Conservation (phyloP, 2,113 vertebrate genomes). For the Centropristis striata region DNA sequence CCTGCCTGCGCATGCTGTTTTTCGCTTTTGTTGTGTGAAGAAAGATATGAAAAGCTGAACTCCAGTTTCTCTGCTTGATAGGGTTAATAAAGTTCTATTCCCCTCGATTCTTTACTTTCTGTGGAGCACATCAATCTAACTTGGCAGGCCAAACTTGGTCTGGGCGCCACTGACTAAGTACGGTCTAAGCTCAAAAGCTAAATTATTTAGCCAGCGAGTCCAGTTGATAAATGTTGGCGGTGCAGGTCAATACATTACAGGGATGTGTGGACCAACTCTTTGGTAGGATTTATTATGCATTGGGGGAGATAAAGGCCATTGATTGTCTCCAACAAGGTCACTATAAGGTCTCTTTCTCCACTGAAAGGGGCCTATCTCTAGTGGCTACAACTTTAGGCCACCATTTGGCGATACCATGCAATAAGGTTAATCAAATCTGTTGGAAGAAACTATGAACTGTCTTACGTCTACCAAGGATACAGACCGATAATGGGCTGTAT, state of each 20-base stretch:
- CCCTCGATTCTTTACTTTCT: constrained; percentile 47
- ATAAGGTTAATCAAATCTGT: constrained; percentile 79
- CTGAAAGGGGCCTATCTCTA: constrained; percentile 71
- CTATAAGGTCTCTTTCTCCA: constrained; percentile 77
- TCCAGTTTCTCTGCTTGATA: constrained; percentile 45
- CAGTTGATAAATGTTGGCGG: constrained; percentile 84
- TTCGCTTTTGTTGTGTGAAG: not conserved
- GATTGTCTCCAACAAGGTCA: constrained; percentile 86
- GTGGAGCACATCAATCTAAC: constrained; percentile 77
- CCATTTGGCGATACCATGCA: constrained; percentile 67
- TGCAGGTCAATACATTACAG: constrained; percentile 84
- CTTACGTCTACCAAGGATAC: constrained; percentile 73
- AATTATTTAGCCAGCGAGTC: constrained; percentile 87
- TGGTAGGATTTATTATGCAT: constrained; percentile 85
- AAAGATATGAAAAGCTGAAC: constrained; percentile 40
- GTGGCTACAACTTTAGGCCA: constrained; percentile 76
- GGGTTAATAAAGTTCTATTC: constrained; percentile 63
- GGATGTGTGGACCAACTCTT: constrained; percentile 81
- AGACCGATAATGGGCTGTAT: constrained; percentile 76
- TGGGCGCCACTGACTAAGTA: constrained; percentile 78
- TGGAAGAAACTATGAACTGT: constrained; percentile 69
- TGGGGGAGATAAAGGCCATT: constrained; percentile 86
- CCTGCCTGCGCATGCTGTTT: constrained; percentile 21
- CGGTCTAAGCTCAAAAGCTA: constrained; percentile 80
- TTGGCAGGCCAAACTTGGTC: constrained; percentile 67